phyloP scores from a whole-genome alignment of 2,888 invertebrate species.

The Nemapogon koenigi region DNA sequence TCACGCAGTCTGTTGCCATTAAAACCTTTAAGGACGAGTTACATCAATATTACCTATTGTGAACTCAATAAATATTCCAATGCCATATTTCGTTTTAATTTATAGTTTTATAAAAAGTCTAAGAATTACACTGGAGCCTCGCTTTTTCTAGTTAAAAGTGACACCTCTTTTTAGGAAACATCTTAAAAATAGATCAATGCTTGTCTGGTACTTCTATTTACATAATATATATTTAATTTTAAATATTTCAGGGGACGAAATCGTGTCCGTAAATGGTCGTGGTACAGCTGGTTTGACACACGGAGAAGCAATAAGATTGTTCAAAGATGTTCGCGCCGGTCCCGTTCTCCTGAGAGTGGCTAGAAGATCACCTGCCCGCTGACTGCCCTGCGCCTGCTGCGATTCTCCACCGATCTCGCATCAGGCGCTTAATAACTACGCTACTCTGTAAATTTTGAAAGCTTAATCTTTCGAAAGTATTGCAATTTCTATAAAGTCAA shows the following conservation, averaged over 20 bases:
- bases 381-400: slow-evolving; percentile 60
- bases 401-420: slow-evolving; percentile 30
- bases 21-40: slow-evolving; percentile 6
- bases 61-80: no score
- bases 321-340: slow-evolving; percentile 79
- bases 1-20: slow-evolving; percentile 3
- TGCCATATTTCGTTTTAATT: no score
- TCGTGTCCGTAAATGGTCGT: slow-evolving; percentile 81
- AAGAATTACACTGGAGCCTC: no score
- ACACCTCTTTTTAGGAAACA: no score
- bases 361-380: slow-evolving; percentile 52
- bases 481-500: no score
- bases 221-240: no score
- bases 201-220: no score
- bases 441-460: neutral
- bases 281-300: slow-evolving; percentile 78
- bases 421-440: slow-evolving; percentile 32
- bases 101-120: no score
- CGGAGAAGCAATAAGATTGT: slow-evolving; percentile 79
- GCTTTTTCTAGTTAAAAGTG: no score
- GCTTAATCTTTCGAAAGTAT: no score
- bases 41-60: no score
- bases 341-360: slow-evolving; percentile 77
- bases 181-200: no score
- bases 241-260: slow-evolving; percentile 78